phyloP scores from a whole-genome alignment of 2,113 vertebrate species.

The Actinemys pallida region DNA sequence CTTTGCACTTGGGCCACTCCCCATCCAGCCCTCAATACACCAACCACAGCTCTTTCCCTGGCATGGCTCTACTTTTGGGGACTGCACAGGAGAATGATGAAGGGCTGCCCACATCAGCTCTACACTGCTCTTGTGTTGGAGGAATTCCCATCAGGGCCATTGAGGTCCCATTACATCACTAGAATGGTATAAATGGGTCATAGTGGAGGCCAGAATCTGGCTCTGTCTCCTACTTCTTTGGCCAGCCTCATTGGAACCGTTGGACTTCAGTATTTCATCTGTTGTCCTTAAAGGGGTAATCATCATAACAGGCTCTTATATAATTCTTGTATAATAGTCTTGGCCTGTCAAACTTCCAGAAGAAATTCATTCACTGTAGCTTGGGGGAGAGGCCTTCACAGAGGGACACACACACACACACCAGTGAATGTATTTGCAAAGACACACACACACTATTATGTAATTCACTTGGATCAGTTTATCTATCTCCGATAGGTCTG shows the following conservation, averaged over 20 bases:
- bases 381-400: not conserved
- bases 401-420: not conserved
- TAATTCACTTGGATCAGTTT: accelerated
- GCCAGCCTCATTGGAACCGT: not conserved
- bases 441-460: accelerated
- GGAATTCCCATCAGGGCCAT: not conserved
- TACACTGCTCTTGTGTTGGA: not conserved
- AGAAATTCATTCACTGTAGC: not conserved
- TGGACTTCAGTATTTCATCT: not conserved
- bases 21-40: not conserved
- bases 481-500: accelerated
- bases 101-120: not conserved
- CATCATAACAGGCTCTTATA: not conserved
- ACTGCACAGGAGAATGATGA: not conserved
- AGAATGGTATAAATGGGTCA: not conserved
- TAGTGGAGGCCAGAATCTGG: not conserved
- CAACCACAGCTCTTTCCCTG: not conserved
- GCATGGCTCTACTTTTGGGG: not conserved
- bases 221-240: not conserved
- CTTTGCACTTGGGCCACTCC: not conserved
- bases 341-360: not conserved
- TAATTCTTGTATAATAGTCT: not conserved
- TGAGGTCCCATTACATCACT: not conserved
- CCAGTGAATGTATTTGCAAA: accelerated
- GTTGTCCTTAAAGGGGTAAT: not conserved